phyloP scores from a whole-genome alignment of 1,140 invertebrate genomes.

The Armadillidium nasatum region DNA sequence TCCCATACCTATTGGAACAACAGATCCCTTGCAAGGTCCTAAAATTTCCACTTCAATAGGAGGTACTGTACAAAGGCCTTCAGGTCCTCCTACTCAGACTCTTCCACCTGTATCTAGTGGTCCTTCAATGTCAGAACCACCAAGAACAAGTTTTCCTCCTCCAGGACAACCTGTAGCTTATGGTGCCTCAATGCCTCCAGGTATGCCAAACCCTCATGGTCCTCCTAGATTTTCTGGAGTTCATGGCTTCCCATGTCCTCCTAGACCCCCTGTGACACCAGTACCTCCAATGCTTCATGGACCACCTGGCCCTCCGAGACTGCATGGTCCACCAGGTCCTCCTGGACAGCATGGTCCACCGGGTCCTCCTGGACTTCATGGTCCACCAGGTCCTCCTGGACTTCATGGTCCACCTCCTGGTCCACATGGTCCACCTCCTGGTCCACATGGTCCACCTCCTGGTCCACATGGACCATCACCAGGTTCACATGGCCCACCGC shows the following conservation, averaged over 20 bases:
- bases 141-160: neutral
- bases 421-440: too few relatives aligned
- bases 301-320: too few relatives aligned
- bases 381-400: too few relatives aligned
- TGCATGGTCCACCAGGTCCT: too few relatives aligned
- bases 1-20: neutral
- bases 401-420: too few relatives aligned
- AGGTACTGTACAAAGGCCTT: neutral
- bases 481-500: too few relatives aligned
- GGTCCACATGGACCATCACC: too few relatives aligned
- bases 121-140: neutral
- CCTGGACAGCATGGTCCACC: too few relatives aligned
- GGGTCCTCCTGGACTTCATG: too few relatives aligned
- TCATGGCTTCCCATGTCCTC: neutral
- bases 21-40: neutral
- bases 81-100: neutral
- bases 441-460: too few relatives aligned
- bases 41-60: neutral
- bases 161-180: neutral
- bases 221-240: neutral
- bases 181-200: neutral
- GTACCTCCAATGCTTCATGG: neutral
- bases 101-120: neutral
- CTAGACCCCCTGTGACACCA: neutral
- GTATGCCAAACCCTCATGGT: neutral